These are phyloP conservation scores for Parasteatoda lunata DNA, from an alignment of 2,888 invertebrate species.

Conservation along the genomic window DNA sequence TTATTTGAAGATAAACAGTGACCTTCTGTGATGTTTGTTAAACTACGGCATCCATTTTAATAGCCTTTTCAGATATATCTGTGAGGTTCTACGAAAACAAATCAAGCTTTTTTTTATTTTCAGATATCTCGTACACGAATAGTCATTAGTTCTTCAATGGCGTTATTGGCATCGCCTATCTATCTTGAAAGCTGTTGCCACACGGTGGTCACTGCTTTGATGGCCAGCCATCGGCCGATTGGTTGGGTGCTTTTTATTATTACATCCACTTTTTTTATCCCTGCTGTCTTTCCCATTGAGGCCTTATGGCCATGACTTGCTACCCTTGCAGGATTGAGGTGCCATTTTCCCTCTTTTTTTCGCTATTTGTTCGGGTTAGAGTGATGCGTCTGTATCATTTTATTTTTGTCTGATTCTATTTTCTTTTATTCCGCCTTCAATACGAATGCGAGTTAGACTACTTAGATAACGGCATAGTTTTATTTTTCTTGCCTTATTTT, in stretches of 20 bases:
- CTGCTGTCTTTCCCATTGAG: not conserved
- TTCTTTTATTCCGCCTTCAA: conserved; percentile 2
- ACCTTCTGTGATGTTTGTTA: too few relatives aligned
- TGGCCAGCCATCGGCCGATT: conserved; percentile 45
- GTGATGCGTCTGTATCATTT: not conserved
- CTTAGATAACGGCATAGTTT: not conserved
- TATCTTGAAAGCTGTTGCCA: conserved; percentile 58
- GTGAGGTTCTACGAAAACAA: not conserved
- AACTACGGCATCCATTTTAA: too few relatives aligned
- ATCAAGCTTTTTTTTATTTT: conserved; percentile 6
- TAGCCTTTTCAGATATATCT: not conserved
- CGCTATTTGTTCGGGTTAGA: not conserved
- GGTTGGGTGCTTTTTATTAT: conserved; percentile 18
- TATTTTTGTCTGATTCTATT: not conserved
- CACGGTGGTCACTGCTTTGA: conserved; percentile 40
- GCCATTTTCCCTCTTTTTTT: conserved; percentile 9
- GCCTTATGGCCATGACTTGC: conserved; percentile 16
- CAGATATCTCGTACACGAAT: conserved; percentile 18
- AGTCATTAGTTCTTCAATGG: conserved; percentile 46
- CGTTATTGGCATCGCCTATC: conserved; percentile 55
- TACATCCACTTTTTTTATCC: not conserved
- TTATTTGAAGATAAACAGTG: too few relatives aligned
- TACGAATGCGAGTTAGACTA: not conserved
- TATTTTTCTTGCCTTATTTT: not conserved
- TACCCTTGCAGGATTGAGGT: conserved; percentile 15